phyloP scores from a whole-genome alignment of 1,140 invertebrate species.

The Helicoverpa zea region DNA sequence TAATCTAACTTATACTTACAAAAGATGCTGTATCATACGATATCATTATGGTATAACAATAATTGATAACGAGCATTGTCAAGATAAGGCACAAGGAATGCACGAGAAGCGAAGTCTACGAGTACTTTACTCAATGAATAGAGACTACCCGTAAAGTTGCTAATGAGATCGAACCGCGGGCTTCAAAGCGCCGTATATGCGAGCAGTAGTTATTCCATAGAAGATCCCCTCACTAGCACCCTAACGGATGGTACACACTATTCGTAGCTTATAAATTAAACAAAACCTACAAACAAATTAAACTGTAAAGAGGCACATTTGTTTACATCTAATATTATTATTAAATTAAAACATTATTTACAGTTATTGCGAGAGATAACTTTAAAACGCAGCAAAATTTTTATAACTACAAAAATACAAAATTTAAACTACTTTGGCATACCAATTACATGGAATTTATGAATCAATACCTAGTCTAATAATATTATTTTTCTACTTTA shows the following conservation, averaged over 20 bases:
- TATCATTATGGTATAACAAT: conserved; percentile 7
- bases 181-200: no score
- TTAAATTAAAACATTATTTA: conserved; percentile 40
- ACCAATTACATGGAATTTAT: conserved; percentile 4
- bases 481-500: conserved; percentile 2
- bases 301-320: conserved; percentile 12
- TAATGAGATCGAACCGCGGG: not conserved
- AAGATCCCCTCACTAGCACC: not conserved
- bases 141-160: conserved; percentile 1
- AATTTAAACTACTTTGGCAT: conserved; percentile 17
- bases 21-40: conserved; percentile 37
- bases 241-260: not conserved
- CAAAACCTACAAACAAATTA: conserved; percentile 26
- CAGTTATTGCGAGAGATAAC: conserved; percentile 42
- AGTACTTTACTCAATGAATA: conserved; percentile 37
- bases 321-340: conserved; percentile 3
- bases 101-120: conserved; percentile 63
- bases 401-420: conserved; percentile 48
- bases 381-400: conserved; percentile 35
- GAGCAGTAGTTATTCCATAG: no score
- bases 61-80: conserved; percentile 36
- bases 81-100: conserved; percentile 82
- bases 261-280: conserved; percentile 29
- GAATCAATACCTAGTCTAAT: not conserved
- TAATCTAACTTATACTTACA: not conserved